Base-by-base conservation (phyloP, 2,113 vertebrate species). In the Scartelaos histophorus region DNA sequence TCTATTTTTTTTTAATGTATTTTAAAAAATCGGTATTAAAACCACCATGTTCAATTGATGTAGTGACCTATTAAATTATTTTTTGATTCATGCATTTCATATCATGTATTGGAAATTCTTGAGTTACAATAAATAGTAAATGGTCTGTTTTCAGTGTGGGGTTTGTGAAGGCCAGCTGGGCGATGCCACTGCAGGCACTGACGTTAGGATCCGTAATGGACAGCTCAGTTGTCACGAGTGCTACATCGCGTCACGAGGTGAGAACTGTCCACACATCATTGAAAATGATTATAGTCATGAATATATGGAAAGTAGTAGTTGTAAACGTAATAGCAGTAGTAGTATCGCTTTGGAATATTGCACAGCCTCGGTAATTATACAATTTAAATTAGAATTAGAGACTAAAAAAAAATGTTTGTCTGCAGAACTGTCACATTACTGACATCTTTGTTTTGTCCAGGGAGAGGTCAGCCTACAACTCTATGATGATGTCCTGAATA, bases 391-490 rank as follows among this genome's bases (percentile, higher is more conserved):
- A 16, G 46, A 19, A n/a, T n/a, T n/a, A n/a, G 19, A 53, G n/a
- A 53, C 7, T n/a, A n/a, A 7, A n/a, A 5, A 7, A n/a, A 7
- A 43, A 43, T 43, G 7, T 43, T 10, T 43, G 7, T 9, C 7
- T 43, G 38, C 0, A 10, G 38, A 43, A 43, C 7, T 43, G 38
- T 9, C 0, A 25, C 7, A 19, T 64, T 49, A 13, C n/a, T 54
- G 29, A 49, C 25, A 17, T 60, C 17, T 16, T 60, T 74, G 43
- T 88, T 75, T 1, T 67, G 29, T 83, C 22, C 90, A 99, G 98
- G 95, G 89, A 95, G 95, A 87, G 96, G 98, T 79, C 97, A 98
- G 80, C 98, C 98, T 76, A 99, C 98, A 68, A 97, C 95, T 9
- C 92, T 99, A 94, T 99, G 95, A 99, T 77, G 19, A 99, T 77